A percentile compares a stretch with the other conserved stretches of the same genome.
These are phyloP conservation scores for Perca fluviatilis DNA, from an alignment of 2,113 vertebrate genomes.

Conservation along the genomic window DNA sequence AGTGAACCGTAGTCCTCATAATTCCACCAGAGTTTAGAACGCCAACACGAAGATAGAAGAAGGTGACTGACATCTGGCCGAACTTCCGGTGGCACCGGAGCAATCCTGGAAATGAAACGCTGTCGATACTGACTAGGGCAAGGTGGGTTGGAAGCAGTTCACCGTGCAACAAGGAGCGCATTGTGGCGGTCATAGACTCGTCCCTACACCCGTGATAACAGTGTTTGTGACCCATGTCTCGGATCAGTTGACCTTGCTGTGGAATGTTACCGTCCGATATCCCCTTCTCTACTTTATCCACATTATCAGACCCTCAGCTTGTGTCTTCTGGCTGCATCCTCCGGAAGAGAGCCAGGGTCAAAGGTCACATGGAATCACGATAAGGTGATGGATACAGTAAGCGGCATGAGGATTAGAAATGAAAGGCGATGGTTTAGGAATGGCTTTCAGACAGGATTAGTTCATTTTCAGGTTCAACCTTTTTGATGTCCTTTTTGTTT, in stretches of 20 bases:
- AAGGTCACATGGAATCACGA: slow-evolving; percentile 22
- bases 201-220: slow-evolving; percentile 5
- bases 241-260: not conserved
- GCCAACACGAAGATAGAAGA: no score
- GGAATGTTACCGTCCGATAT: slow-evolving; percentile 15
- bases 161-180: not conserved
- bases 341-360: slow-evolving; percentile 7
- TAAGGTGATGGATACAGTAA: slow-evolving; percentile 2
- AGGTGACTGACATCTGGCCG: no score
- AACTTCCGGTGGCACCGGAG: no score
- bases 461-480: slow-evolving; percentile 6
- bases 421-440: slow-evolving; percentile 5
- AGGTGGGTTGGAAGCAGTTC: not conserved
- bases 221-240: not conserved
- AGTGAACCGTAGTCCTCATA: no score
- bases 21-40: no score
- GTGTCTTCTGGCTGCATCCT: slow-evolving; percentile 2
- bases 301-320: slow-evolving; percentile 11
- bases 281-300: not conserved
- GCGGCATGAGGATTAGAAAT: slow-evolving; percentile 15
- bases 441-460: slow-evolving; percentile 8
- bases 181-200: slow-evolving; percentile 5
- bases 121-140: no score
- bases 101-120: no score
- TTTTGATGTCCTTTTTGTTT: slow-evolving; percentile 3